Evolutionary conservation across 2,797 vertebrate species (phyloP), one percentile per base, ranked within the genome.

Genomic region (Fistularia commersonii): DNA sequence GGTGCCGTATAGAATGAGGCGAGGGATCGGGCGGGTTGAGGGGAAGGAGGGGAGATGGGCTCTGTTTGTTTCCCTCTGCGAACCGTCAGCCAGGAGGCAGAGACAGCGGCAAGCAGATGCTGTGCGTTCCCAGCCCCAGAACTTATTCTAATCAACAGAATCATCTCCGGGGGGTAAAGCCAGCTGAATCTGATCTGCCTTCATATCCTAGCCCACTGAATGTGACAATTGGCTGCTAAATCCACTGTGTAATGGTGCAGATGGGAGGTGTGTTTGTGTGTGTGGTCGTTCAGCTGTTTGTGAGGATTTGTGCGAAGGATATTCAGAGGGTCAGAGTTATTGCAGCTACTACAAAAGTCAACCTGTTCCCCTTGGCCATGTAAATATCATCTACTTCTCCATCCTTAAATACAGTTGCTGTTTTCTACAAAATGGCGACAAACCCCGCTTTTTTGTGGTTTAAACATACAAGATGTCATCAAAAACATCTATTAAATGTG

Each of bases 71-170:
- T 64, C 68, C 77, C 60, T 78, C 48, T 31, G 62, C 6, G 31
- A 56, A 33, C 66, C 1, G 51, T 70, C 65, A 54, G 62, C 53
- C 73, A 65, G 47, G 74, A 81, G 77, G 63, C 60, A 50, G 36
- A 32, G 36, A 48, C 48, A 48, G 48, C 66, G 37, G 62, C 51
- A 38, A 55, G 40, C 81, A 84, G 84, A 85, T 85, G 79, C 54
- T 78, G 64, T 63, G 73, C 35, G 64, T 61, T 75, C 70, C 54
- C 72, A 69, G 55, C 64, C 53, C 51, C 64, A 77, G 62, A 80
- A 77, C 66, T 48, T 66, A 66, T 73, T 80, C 74, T 46, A 71
- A 83, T 84, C 80, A 77, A 79, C 76, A 76, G 61, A 79, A 64
- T 57, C 74, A 68, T 81, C 83, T 74, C 61, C 12, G 36, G 68